Base-by-base conservation (phyloP, 2,797 vertebrate genomes). In the Cephalopachus bancanus region DNA sequence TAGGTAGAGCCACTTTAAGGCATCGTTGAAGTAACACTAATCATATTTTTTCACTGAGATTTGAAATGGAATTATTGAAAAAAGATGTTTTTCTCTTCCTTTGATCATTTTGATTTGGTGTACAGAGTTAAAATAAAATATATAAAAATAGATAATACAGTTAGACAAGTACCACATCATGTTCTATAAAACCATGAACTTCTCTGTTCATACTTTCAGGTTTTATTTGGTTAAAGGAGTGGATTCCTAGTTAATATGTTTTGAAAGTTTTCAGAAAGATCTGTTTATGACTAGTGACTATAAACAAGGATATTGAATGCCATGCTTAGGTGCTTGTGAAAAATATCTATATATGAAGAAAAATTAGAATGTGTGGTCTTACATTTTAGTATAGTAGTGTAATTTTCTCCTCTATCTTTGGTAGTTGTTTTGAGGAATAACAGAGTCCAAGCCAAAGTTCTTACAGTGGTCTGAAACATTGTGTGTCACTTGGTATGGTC, bases 11-110 rank as follows among this genome's bases (percentile, higher is more conserved):
- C n/a, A 71, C 24, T 57, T 89, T 89, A 89, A 95, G 9, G 22
- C 4, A 28, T 67, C 69, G 12, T 62, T 94, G 85, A 80, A 51
- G 19, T 83, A 37, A 72, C 17, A 15, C 14, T 55, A 26, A 20
- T 24, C 62, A 28, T 20, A 62, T 51, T 81, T 74, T 71, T 84
- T 64, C 86, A 96, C 90, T 89, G 14, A 44, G 44, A 67, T 75
- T 85, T 94, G 30, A 96, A 95, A 55, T 83, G 26, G 16, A 80
- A 89, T 93, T 89, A 69, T 83, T 93, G 19, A 80, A 94, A 93
- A 91, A 83, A 93, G 91, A 84, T 69, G 14, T 53, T 67, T 95
- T 81, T 26, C 14, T 81, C 9, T 67, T 15, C 64, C 28, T 85
- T 93, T 89, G 86, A 44, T 83, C 9, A 86, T 55, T 92, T 92